Percentiles rank a stretch among this genome's conserved stretches.
Evolutionary conservation across 2,888 invertebrate species (phyloP).

Genomic region (Holacanthella duospinosa): DNA sequence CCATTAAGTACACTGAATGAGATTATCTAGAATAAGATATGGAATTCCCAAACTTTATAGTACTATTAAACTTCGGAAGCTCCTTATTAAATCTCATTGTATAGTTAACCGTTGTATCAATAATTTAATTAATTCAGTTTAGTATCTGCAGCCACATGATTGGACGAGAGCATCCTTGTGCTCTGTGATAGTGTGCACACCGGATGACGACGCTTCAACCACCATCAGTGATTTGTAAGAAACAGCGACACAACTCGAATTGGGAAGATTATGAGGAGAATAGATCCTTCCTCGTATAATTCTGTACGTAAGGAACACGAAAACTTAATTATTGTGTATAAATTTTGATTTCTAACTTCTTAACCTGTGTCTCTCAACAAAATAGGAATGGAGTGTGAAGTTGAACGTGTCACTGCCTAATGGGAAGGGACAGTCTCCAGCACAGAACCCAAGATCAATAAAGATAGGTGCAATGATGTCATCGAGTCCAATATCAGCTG

Average conservation of each 20-base stretch:
- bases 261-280: slow-evolving; percentile 16
- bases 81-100: too few species aligned
- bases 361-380: slow-evolving; percentile 24
- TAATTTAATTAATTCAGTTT: too few species aligned
- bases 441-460: slow-evolving; percentile 27
- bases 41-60: too few species aligned
- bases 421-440: slow-evolving; percentile 24
- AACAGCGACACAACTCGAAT: slow-evolving; percentile 19
- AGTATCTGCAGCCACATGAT: slow-evolving; percentile 16
- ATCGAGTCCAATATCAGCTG: slow-evolving; percentile 16
- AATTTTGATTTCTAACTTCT: not conserved
- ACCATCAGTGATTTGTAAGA: slow-evolving; percentile 17
- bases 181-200: not conserved
- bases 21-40: too few species aligned
- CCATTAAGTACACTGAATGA: too few species aligned
- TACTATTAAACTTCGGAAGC: too few species aligned
- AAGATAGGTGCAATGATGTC: slow-evolving; percentile 14
- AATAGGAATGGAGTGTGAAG: slow-evolving; percentile 19
- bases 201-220: slow-evolving; percentile 6
- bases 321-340: not conserved
- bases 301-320: slow-evolving; percentile 4
- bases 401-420: slow-evolving; percentile 21
- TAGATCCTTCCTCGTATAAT: slow-evolving; percentile 6
- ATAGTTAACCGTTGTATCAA: too few species aligned
- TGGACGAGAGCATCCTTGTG: slow-evolving; percentile 10